phyloP scores from a whole-genome alignment of 2,888 invertebrate species.

The Cylloceria caligata region DNA sequence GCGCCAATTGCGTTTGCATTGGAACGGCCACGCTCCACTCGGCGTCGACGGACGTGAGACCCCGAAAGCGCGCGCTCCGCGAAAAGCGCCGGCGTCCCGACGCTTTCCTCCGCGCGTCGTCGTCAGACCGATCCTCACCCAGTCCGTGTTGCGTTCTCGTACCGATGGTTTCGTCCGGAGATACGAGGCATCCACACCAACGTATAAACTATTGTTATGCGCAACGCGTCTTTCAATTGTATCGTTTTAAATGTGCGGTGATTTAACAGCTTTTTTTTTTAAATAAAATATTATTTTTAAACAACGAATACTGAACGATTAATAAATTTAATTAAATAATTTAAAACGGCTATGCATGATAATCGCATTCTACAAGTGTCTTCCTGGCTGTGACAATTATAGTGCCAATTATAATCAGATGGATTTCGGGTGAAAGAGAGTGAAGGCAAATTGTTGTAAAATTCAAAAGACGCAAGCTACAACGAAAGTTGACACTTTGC shows the following conservation, averaged over 20 bases:
- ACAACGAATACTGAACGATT: neutral
- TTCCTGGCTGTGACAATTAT: slow-evolving; percentile 5
- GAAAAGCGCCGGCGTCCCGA: slow-evolving; percentile 55
- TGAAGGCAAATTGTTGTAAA: slow-evolving; percentile 18
- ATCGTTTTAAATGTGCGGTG: neutral
- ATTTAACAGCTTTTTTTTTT: neutral
- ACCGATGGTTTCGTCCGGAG: slow-evolving; percentile 36
- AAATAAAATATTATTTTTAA: neutral
- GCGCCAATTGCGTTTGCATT: slow-evolving; percentile 33
- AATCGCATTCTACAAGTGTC: slow-evolving; percentile 20
- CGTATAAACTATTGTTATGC: neutral
- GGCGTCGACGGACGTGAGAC: slow-evolving; percentile 3
- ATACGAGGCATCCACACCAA: neutral
- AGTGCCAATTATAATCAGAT: slow-evolving; percentile 22
- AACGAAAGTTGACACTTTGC: neutral
- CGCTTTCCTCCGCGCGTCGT: slow-evolving; percentile 20
- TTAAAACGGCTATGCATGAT: slow-evolving; percentile 4
- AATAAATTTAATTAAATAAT: neutral
- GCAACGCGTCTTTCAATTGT: neutral
- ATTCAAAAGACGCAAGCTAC: neutral
- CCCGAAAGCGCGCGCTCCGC: slow-evolving; percentile 45
- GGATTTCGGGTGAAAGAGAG: slow-evolving; percentile 8
- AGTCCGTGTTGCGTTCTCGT: slow-evolving; percentile 60
- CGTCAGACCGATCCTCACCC: slow-evolving; percentile 33
- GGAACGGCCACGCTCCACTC: slow-evolving; percentile 2